Base-by-base conservation (phyloP, 2,888 invertebrate genomes). In the Theretra japonica region DNA sequence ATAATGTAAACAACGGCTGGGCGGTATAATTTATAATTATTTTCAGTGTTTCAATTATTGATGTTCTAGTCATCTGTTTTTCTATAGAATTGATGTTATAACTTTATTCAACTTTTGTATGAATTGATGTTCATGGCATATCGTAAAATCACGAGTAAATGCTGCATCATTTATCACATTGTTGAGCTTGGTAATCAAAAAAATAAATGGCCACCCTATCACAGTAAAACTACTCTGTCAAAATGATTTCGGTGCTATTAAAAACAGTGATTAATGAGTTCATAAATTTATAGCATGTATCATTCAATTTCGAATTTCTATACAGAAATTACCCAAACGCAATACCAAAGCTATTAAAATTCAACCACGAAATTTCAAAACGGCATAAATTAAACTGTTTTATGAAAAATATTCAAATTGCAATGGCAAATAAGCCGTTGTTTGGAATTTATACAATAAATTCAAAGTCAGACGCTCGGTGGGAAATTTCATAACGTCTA, bases 401-500 rank as follows among this genome's bases (percentile, higher is more conserved):
- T 68, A 74, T 72, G 68, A 73, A 72, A 76, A 76, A 73, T 76
- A 71, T 73, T 73, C 72, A 65, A 76, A 72, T 73, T 70, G 68
- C 71, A 72, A 62, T 65, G 53, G 48, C 68, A 68, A 75, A 70
- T 71, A 69, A 71, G 69, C 72, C 72, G 23, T 69, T 73, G 73
- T 74, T 71, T 72, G 73, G 72, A 75, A 75, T 75, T 75, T 77
- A 74, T 75, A 74, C 72, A 74, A 75, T 76, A 73, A 76, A 70
- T 75, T 73, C 72, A 59, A 71, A 65, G 57, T 60, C 62, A n/a
- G 71, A 53, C 72, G 73, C 59, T 60, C 7, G 50, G 50, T 53
- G 72, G 65, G 71, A 72, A 73, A 72, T 73, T 75, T 76, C 68
- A 75, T 75, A 75, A 75, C 74, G 74, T 72, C 72, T 76, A 74